Base-by-base conservation (phyloP, 2,888 invertebrate genomes). In the Himalopsyche japonica region DNA sequence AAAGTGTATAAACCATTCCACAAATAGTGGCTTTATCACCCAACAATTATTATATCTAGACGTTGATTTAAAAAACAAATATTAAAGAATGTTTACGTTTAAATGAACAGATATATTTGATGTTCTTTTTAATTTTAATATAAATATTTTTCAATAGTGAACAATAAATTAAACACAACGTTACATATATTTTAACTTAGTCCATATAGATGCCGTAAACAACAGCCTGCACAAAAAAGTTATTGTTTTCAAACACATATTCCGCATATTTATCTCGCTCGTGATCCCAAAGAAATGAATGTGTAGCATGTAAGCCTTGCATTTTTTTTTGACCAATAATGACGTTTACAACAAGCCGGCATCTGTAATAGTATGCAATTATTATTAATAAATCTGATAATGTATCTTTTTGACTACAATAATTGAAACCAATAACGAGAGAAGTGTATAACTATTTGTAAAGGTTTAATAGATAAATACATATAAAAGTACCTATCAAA, bases 121-220 rank as follows among this genome's bases (percentile, higher is more conserved):
- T n/a, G n/a, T 37, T 37, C 3, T 37, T 37, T 37, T 37, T 5
- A 37, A 8, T 1, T 37, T 37, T 37, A 10, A 37, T 7, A 15
- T 43, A 15, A 15, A 43, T 37, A 37, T 15, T 43, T 15, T 43
- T 15, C 3, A 43, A 43, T 32, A 43, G 15, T 43, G 12, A 43
- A 15, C 43, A 43, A 15, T 43, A 43, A 43, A 43, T 43, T 15
- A 43, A 12, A 43, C 43, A 43, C 43, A 32, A 32, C 32, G 6
- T 4, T 32, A 32, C 32, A 32, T 6, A 32, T 32, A 32, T 15
- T 15, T 15, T 15, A 15, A 15, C 15, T 15, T 7, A 95, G 90
- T 96, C 95, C 88, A 94, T 94, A 89, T 96, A 95, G 80, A 95
- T 89, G 34, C 94, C 95, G 88, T 95, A 94, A 83, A 95, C 95